A percentile compares a stretch with the other conserved stretches of the same genome.
Evolutionary conservation across 2,113 vertebrate genomes (phyloP).

Genomic region (Nettapus auritus): DNA sequence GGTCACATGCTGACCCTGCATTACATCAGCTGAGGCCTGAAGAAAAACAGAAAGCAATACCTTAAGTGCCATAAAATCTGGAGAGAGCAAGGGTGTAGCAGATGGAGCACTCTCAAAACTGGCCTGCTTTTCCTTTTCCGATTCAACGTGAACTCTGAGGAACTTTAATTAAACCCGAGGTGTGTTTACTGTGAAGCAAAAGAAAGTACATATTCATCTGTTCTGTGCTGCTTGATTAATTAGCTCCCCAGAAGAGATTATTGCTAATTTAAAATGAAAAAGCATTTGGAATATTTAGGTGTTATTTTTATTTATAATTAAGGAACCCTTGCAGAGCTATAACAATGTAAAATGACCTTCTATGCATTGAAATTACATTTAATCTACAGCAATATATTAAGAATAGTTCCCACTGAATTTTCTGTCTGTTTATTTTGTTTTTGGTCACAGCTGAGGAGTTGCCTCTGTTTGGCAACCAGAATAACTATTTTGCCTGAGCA

Average conservation of each 20-base stretch:
- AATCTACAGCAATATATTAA: neutral
- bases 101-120: neutral
- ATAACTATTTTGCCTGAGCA: neutral
- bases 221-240: neutral
- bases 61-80: neutral
- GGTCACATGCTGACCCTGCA: slow-evolving; percentile 39
- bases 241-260: neutral
- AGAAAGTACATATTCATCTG: neutral
- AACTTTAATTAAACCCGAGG: neutral
- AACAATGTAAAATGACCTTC: neutral
- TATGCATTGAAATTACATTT: neutral
- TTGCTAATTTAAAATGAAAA: neutral
- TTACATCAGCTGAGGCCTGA: slow-evolving; percentile 20
- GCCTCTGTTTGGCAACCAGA: neutral
- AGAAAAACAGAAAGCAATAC: neutral
- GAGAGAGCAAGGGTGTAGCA: neutral
- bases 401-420: neutral
- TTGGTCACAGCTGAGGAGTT: neutral
- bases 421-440: neutral
- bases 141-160: neutral
- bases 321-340: neutral
- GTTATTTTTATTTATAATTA: neutral
- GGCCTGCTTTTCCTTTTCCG: neutral
- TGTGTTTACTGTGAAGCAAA: neutral
- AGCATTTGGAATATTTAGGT: neutral